phyloP scores from a whole-genome alignment of 1,140 invertebrate genomes.

The Magallana gigas region DNA sequence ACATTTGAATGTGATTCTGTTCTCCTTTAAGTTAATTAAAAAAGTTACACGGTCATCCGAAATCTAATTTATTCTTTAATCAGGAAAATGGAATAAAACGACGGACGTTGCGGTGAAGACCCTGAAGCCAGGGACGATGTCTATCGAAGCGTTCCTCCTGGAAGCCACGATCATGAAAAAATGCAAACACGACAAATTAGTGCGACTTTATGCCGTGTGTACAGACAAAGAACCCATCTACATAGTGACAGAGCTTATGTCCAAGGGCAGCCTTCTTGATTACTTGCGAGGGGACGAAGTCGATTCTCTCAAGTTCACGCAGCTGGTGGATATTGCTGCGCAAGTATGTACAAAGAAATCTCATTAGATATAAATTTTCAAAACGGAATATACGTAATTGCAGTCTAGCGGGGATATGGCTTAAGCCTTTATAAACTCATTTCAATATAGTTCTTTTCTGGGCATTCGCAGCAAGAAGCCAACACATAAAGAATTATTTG shows the following conservation, averaged over 20 bases:
- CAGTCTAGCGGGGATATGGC: too few relatives aligned
- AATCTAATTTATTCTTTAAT: slow-evolving; percentile 27
- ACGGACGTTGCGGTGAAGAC: slow-evolving; percentile 98
- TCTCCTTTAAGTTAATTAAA: too few relatives aligned
- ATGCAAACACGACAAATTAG: slow-evolving; percentile 96
- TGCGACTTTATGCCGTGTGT: slow-evolving; percentile 98
- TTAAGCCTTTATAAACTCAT: too few relatives aligned
- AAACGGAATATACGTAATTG: too few relatives aligned
- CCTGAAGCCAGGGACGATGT: slow-evolving; percentile 96
- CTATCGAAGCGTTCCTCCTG: slow-evolving; percentile 95
- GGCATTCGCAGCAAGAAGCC: too few relatives aligned
- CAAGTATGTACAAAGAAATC: slow-evolving; percentile 82
- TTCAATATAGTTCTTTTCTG: too few relatives aligned
- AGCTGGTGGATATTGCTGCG: slow-evolving; percentile 95
- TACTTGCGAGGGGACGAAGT: slow-evolving; percentile 85
- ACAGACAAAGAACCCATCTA: slow-evolving; percentile 99
- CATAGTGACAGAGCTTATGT: slow-evolving; percentile 99
- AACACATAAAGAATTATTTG: too few relatives aligned
- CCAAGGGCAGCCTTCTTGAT: slow-evolving; percentile 95
- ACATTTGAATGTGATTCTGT: too few relatives aligned
- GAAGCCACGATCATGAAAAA: slow-evolving; percentile 99
- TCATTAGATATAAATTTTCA: too few relatives aligned
- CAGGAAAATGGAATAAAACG: slow-evolving; percentile 90
- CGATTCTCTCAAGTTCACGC: slow-evolving; percentile 91
- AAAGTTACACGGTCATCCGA: neutral